A percentile compares a stretch with the other conserved stretches of the same genome.
These are phyloP conservation scores for Helleia helle DNA, from an alignment of 2,888 invertebrate species.

Conservation along the genomic window DNA sequence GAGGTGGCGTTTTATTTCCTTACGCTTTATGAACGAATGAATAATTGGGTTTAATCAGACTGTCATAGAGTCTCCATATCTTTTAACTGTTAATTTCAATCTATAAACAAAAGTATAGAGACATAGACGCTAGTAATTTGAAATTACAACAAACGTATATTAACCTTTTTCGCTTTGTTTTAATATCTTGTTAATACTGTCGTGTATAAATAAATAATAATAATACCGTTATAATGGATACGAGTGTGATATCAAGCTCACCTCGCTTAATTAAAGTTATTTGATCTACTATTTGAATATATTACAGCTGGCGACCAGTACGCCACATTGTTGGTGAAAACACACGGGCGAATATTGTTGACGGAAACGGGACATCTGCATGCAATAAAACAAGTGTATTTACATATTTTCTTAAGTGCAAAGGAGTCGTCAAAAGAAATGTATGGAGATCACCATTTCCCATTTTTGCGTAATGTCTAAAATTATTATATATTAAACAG, in stretches of 20 bases:
- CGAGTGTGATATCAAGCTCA: constrained; percentile 5
- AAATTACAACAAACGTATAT: constrained; percentile 3
- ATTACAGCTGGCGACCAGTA: constrained; percentile 52
- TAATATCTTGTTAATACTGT: constrained; percentile 12
- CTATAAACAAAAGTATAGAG: no score
- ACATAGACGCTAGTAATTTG: not conserved
- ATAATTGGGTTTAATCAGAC: no score
- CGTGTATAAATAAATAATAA: constrained; percentile 1
- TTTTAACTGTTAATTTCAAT: no score
- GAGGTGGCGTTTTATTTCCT: no score
- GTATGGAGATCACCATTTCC: no score
- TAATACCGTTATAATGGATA: constrained; percentile 6
- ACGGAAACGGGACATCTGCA: not conserved
- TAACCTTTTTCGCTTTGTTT: constrained; percentile 7
- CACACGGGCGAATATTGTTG: not conserved
- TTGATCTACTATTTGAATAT: constrained; percentile 62
- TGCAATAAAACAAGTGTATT: no score
- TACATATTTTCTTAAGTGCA: no score
- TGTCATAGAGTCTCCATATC: no score
- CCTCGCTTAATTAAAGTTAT: constrained; percentile 57
- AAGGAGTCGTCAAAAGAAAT: no score
- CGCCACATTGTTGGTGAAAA: constrained; percentile 31
- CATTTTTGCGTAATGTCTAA: no score
- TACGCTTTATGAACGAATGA: no score
- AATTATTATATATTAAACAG: no score